Evolutionary conservation across 2,113 vertebrate species (phyloP).

Genomic region (Notechis scutatus): DNA sequence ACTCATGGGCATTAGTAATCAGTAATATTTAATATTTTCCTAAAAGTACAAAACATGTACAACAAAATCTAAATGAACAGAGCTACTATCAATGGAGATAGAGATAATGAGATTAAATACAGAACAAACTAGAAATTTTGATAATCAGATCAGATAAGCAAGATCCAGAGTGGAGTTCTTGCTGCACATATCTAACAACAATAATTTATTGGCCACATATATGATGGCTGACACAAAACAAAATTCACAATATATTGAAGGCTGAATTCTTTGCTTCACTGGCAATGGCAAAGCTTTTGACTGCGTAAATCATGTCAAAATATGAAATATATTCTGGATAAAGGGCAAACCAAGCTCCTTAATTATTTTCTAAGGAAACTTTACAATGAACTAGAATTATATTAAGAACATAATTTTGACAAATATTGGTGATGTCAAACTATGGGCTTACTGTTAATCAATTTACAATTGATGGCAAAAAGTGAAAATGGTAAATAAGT

Average conservation of each 20-base stretch:
- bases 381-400: neutral
- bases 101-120: neutral
- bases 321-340: neutral
- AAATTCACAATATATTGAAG: neutral
- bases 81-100: neutral
- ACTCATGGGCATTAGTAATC: conserved; percentile 11
- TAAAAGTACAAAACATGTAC: neutral
- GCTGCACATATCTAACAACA: neutral
- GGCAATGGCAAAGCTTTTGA: neutral
- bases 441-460: neutral
- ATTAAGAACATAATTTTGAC: neutral
- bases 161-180: neutral
- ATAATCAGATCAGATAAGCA: neutral
- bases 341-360: neutral
- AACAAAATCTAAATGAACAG: neutral
- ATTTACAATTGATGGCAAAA: neutral
- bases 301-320: neutral
- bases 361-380: neutral
- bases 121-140: neutral
- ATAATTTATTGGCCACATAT: neutral
- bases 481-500: neutral
- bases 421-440: neutral
- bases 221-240: neutral
- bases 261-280: neutral
- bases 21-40: conserved; percentile 10